Evolutionary conservation across 1,140 invertebrate species (phyloP).

Genomic region (Bombyx mori): ASM3026992v2 NC_085124.1:5506501-5507000

Average conservation of each 20-base stretch:
- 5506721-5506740: conserved; percentile 52
- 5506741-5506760: conserved; percentile 38
- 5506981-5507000: no score
- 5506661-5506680: conserved; percentile 47
- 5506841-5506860: no score
- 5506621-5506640: conserved; percentile 61
- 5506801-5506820: conserved; percentile 8
- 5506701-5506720: conserved; percentile 50
- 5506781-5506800: conserved; percentile 20
- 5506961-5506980: no score
- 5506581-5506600: conserved; percentile 61
- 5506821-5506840: no score
- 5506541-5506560: conserved; percentile 27
- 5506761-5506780: conserved; percentile 32
- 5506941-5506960: no score
- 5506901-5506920: no score
- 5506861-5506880: no score
- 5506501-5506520: conserved; percentile 43
- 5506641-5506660: conserved; percentile 60
- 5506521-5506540: conserved; percentile 54
- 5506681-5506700: conserved; percentile 63
- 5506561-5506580: conserved; percentile 67
- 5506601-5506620: conserved; percentile 60
- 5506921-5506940: no score
- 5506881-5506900: no score